Evolutionary conservation across 2,888 invertebrate genomes (phyloP).

Genomic region (Chaitophorus viminalis): DNA sequence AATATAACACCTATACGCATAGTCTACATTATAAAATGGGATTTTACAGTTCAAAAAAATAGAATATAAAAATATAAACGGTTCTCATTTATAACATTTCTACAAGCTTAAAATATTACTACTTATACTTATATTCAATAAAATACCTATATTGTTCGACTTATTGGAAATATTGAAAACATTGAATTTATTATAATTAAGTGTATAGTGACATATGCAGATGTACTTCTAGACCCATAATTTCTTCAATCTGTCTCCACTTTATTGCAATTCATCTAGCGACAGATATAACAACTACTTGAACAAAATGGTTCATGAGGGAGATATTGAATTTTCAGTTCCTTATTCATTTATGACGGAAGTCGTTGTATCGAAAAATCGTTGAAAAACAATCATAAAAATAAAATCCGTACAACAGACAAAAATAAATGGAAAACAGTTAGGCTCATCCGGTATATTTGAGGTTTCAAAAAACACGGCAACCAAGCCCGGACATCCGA

Average conservation of each 20-base stretch:
- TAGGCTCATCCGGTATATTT: not conserved
- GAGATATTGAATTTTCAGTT: not conserved
- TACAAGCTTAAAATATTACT: not conserved
- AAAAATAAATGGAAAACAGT: constrained; percentile 24
- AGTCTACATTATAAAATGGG: too few relatives aligned
- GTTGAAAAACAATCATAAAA: constrained; percentile 21
- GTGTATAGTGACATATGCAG: too few relatives aligned
- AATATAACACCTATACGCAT: too few relatives aligned
- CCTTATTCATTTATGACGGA: too few relatives aligned
- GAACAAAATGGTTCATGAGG: too few relatives aligned
- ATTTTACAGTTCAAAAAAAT: too few relatives aligned
- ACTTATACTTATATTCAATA: not conserved
- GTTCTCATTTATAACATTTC: too few relatives aligned
- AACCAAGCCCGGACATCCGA: constrained; percentile 27
- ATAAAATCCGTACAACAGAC: constrained; percentile 8
- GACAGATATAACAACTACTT: not conserved
- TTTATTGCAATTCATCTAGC: not conserved
- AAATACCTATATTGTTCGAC: not conserved
- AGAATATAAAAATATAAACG: too few relatives aligned
- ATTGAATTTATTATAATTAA: too few relatives aligned
- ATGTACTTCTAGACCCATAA: not conserved
- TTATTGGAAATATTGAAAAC: not conserved
- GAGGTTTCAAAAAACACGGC: constrained; percentile 22
- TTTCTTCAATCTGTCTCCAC: not conserved
- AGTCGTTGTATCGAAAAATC: constrained; percentile 7